A percentile compares a stretch with the other conserved stretches of the same genome.
phyloP scores from a whole-genome alignment of 1,140 invertebrate genomes.

The Drosophila sechellia region DNA sequence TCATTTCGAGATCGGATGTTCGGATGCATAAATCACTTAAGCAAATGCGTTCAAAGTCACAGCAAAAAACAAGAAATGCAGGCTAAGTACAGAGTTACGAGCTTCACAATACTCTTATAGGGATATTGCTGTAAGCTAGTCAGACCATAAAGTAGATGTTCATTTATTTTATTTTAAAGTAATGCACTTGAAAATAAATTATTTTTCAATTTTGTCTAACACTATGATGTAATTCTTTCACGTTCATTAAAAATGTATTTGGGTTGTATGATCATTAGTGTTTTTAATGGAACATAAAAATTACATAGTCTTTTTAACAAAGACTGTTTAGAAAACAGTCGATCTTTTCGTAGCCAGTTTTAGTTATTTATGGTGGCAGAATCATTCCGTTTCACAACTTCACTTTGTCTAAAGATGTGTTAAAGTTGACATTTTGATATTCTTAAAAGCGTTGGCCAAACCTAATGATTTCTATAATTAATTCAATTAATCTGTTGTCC shows the following conservation, averaged over 20 bases:
- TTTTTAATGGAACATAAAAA: neutral
- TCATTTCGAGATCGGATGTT: constrained; percentile 29
- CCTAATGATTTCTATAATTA: neutral
- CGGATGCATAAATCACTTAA: constrained; percentile 64
- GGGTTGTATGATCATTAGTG: too few species aligned
- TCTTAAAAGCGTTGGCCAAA: neutral
- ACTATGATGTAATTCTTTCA: too few species aligned
- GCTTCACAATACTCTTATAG: constrained; percentile 8
- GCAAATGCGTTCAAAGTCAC: constrained; percentile 75
- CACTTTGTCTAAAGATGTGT: neutral
- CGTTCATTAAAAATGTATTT: neutral
- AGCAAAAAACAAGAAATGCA: constrained; percentile 33
- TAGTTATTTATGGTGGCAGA: neutral
- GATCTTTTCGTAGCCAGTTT: neutral
- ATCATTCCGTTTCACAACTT: neutral
- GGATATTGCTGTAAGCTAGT: neutral
- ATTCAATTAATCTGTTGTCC: neutral
- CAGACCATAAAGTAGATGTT: neutral
- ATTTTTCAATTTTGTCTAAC: too few species aligned
- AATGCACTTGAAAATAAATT: too few species aligned
- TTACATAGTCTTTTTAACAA: too few species aligned
- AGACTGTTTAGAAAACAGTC: too few species aligned
- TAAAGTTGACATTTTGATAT: constrained; percentile 2
- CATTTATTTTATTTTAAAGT: too few species aligned
- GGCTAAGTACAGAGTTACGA: neutral